Base-by-base conservation (phyloP, 92 coral and sea anemone species). In the Umimayanthus kanabou region DNA sequence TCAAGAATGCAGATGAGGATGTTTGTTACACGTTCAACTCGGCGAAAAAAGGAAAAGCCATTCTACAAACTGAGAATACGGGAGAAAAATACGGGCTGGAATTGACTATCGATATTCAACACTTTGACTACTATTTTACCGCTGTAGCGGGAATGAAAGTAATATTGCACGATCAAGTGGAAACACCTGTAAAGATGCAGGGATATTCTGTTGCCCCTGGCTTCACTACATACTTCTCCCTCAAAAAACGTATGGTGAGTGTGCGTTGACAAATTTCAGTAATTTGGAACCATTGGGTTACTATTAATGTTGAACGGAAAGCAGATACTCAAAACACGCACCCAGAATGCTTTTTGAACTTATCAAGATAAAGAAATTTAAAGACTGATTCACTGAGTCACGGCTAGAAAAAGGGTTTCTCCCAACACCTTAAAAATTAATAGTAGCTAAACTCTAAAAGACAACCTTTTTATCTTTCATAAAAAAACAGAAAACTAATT, bases 111-210 rank as follows among this genome's bases (percentile, higher is more conserved):
- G 96, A 95, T 40, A 65, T 88, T 5, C 96, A 95, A 72, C 98
- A 95, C 45, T 73, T 70, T 47, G 98, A 95, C 29, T 95, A 95
- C 74, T 95, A 93, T 65, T 95, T 74, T 73, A 95, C 91, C 5
- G 78, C 91, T 39, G 93, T 85, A 55, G 98, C 98, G 30, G 98
- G 98, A 3, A 93, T 95, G 67, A 88, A 85, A 64, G 92, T 95
- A 18, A 95, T 95, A 77, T 76, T 95, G 57, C 98, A 95, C 85
- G 98, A 95, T 81, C 96, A 93, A 76, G 93, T 84, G 20, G 98
- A 95, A 49, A 91, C 98, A 0, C 98, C 98, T 2, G 96, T 91
- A 7, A 95, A 95, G 85, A 93, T 95, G 96, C 98, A 95, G 39
- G 98, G 98, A 4, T 88, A 91, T 28, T 92, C 96, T 2, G 96